phyloP scores from a whole-genome alignment of 2,888 invertebrate genomes.

The Thera britannica region DNA sequence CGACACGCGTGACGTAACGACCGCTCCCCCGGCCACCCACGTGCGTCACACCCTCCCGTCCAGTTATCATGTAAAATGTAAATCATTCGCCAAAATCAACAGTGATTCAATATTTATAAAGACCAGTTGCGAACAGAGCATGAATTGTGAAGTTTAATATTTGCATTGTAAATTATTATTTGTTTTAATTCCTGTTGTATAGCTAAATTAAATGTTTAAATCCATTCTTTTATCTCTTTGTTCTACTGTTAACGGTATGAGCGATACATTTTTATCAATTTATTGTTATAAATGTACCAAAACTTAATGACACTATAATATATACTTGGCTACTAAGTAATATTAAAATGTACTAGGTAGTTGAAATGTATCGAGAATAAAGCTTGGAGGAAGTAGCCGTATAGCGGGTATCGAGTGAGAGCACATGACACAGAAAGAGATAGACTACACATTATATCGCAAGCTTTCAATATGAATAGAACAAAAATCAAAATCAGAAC shows the following conservation, averaged over 20 bases:
- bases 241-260: neutral
- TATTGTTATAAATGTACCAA: neutral
- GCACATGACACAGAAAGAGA: no score
- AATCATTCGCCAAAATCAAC: constrained; percentile 73
- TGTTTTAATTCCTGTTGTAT: neutral
- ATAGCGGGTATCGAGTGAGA: no score
- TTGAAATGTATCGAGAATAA: no score
- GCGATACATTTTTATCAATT: neutral
- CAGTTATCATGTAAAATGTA: constrained; percentile 57
- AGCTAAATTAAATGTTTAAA: neutral
- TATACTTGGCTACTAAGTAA: no score
- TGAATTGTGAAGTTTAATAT: constrained; percentile 12
- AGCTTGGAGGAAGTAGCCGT: no score
- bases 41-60: constrained; percentile 57
- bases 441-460: no score
- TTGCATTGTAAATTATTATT: neutral
- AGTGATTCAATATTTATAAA: constrained; percentile 52
- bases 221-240: neutral
- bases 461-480: no score
- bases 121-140: constrained; percentile 17
- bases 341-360: no score
- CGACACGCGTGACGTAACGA: constrained; percentile 74
- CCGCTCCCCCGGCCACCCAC: constrained; percentile 63
- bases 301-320: no score
- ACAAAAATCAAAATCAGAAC: no score